These are phyloP conservation scores for Diarsia brunnea DNA, from an alignment of 2,888 invertebrate genomes.

Conservation along the genomic window DNA sequence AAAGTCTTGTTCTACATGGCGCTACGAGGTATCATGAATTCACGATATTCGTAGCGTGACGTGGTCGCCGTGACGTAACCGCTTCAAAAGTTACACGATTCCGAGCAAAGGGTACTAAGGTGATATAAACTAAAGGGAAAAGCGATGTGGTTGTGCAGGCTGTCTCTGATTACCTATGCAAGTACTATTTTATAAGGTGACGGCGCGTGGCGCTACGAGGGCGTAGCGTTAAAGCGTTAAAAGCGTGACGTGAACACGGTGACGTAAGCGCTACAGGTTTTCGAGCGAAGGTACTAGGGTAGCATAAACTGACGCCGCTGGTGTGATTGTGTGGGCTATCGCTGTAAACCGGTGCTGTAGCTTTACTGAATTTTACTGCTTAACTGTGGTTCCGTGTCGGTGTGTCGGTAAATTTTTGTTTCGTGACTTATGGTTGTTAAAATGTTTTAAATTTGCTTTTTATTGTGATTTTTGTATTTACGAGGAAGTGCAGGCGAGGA, in stretches of 20 bases:
- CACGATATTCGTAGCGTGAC: background rate
- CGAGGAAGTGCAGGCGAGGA: background rate
- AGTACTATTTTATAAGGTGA: background rate
- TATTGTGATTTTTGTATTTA: background rate
- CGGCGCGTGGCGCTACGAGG: background rate
- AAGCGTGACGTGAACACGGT: conserved; percentile 12
- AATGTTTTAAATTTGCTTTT: background rate
- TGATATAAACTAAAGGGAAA: background rate
- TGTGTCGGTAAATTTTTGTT: background rate
- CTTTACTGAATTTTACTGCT: background rate
- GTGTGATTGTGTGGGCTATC: background rate
- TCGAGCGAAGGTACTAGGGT: conserved; percentile 25
- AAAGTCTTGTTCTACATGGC: background rate
- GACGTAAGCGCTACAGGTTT: conserved; percentile 13
- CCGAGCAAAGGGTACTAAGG: conserved; percentile 2
- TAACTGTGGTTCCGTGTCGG: background rate
- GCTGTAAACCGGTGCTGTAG: background rate
- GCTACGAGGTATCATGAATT: background rate
- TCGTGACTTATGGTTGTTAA: background rate
- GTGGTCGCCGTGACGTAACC: background rate
- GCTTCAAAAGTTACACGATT: background rate
- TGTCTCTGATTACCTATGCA: background rate
- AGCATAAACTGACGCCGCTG: background rate
- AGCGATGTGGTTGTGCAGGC: background rate
- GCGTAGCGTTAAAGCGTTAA: background rate